phyloP scores from a whole-genome alignment of 2,888 invertebrate species.

The Tetragonisca angustula region DNA sequence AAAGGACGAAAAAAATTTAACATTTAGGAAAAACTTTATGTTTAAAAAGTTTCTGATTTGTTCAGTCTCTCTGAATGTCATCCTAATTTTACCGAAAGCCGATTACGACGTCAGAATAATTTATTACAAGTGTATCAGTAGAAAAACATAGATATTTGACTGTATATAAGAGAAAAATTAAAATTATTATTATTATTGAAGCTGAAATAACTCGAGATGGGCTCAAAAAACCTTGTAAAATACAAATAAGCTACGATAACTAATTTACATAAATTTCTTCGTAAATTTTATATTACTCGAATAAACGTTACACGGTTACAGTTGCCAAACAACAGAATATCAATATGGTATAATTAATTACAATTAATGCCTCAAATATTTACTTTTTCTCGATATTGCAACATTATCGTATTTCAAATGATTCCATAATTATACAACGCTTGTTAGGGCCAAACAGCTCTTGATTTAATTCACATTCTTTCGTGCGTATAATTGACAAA shows the following conservation, averaged over 20 bases:
- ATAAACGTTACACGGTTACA: background rate
- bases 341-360: background rate
- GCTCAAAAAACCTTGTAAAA: background rate
- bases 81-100: no score
- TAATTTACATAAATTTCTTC: background rate
- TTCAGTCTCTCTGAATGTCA: no score
- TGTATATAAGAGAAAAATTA: no score
- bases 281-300: background rate
- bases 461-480: background rate
- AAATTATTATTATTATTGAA: no score
- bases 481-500: no score
- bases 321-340: background rate
- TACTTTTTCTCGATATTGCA: background rate
- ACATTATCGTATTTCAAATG: background rate
- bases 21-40: no score
- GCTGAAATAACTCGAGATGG: background rate
- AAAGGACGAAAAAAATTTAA: background rate
- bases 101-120: no score
- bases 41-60: no score
- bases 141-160: no score
- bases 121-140: no score
- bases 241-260: background rate
- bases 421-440: background rate
- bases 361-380: background rate
- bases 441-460: background rate